A percentile compares a stretch with the other conserved stretches of the same genome.
phyloP scores from a whole-genome alignment of 2,113 vertebrate genomes.

The Parus major region DNA sequence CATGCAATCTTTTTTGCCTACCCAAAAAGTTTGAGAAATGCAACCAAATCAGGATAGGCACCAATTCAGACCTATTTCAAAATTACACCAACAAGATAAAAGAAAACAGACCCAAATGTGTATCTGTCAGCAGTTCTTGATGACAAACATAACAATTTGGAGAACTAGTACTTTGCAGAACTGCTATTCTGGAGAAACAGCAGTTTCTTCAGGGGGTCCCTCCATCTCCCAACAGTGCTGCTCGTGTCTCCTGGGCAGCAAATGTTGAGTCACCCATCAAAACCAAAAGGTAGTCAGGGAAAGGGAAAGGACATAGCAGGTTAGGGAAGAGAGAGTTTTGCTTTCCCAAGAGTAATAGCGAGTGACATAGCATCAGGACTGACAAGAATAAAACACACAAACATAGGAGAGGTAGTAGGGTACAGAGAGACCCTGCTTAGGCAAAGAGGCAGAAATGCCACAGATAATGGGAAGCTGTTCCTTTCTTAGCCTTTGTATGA shows the following conservation, averaged over 20 bases:
- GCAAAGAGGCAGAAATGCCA: not conserved
- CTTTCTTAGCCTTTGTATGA: not conserved
- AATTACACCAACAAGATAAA: not conserved
- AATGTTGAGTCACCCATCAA: not conserved
- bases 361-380: not conserved
- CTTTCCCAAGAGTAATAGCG: not conserved
- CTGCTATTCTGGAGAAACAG: not conserved
- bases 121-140: not conserved
- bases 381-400: not conserved
- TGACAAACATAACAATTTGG: not conserved
- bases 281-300: not conserved
- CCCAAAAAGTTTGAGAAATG: not conserved
- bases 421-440: not conserved
- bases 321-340: not conserved
- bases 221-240: not conserved
- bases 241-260: not conserved
- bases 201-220: not conserved
- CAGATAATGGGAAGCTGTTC: not conserved
- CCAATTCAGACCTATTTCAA: not conserved
- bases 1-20: not conserved
- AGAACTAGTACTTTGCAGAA: not conserved
- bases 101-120: not conserved
- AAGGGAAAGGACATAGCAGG: not conserved
- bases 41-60: not conserved
- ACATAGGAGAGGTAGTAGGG: not conserved